These are phyloP conservation scores for Pasiphila rectangulata DNA, from an alignment of 2,888 invertebrate species.

Conservation along the genomic window DNA sequence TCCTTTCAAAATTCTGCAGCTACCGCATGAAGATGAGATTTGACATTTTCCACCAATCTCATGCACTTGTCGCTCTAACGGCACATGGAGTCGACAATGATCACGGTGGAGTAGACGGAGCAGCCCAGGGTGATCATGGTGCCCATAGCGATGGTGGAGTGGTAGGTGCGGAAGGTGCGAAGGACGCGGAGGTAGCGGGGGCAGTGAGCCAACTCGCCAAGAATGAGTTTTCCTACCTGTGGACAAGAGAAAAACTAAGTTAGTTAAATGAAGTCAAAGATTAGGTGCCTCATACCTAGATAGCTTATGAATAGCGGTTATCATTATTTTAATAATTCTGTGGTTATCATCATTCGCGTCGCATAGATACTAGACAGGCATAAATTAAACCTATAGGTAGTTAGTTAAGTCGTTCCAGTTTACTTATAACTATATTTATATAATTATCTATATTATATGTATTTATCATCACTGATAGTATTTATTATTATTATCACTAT, in stretches of 20 bases:
- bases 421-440: too few species aligned
- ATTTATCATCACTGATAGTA: too few species aligned
- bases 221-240: conserved; percentile 85
- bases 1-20: too few species aligned
- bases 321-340: too few species aligned
- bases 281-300: not conserved
- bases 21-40: conserved; percentile 8
- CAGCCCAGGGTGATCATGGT: conserved; percentile 83
- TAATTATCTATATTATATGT: too few species aligned
- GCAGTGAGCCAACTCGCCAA: conserved; percentile 87
- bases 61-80: conserved; percentile 40
- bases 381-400: too few species aligned
- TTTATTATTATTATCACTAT: too few species aligned
- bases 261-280: too few species aligned
- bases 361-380: too few species aligned
- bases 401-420: too few species aligned
- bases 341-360: too few species aligned
- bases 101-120: conserved; percentile 72
- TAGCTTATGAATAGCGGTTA: too few species aligned
- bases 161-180: conserved; percentile 86
- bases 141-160: conserved; percentile 89
- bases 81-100: conserved; percentile 72
- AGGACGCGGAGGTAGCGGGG: conserved; percentile 90
- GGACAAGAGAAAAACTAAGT: conserved; percentile 39
- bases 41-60: conserved; percentile 2